Percentiles rank a stretch among this genome's conserved stretches.
phyloP scores from a whole-genome alignment of 2,888 invertebrate species.

The Athripsodes cinereus region DNA sequence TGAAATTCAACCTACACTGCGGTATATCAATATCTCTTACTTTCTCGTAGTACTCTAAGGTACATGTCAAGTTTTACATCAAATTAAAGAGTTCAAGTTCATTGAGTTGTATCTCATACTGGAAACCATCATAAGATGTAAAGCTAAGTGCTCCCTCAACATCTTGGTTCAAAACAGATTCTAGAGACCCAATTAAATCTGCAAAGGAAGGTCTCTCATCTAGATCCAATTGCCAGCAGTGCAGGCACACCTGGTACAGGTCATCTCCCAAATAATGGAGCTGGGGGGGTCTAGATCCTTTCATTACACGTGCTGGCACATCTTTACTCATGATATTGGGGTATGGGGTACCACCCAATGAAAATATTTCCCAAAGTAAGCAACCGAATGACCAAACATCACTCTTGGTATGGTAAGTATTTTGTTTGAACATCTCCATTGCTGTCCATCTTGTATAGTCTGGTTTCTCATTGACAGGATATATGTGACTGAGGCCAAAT shows the following conservation, averaged over 20 bases:
- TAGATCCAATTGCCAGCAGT: conserved; percentile 79
- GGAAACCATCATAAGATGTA: conserved; percentile 45
- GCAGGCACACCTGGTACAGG: conserved; percentile 72
- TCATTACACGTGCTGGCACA: conserved; percentile 59
- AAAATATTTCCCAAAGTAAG: conserved; percentile 75
- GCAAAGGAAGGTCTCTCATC: conserved; percentile 72
- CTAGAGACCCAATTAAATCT: conserved; percentile 49
- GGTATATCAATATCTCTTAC: no score
- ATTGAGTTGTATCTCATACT: conserved; percentile 43
- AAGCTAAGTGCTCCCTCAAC: conserved; percentile 42
- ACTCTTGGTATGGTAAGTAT: conserved; percentile 62
- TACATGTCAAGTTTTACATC: conserved; percentile 1
- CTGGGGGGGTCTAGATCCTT: conserved; percentile 68
- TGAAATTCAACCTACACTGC: no score
- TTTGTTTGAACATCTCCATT: conserved; percentile 67
- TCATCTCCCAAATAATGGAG: conserved; percentile 70
- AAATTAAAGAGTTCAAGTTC: conserved; percentile 38
- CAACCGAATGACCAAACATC: conserved; percentile 83
- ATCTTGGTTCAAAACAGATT: conserved; percentile 37
- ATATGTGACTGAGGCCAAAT: conserved; percentile 66
- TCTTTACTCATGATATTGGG: conserved; percentile 61
- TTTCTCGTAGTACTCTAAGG: background rate
- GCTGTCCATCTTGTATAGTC: conserved; percentile 77
- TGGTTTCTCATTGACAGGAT: conserved; percentile 55
- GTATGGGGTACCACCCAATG: conserved; percentile 75